Base-by-base conservation (phyloP, 2,113 vertebrate genomes). In the Motacilla alba region DNA sequence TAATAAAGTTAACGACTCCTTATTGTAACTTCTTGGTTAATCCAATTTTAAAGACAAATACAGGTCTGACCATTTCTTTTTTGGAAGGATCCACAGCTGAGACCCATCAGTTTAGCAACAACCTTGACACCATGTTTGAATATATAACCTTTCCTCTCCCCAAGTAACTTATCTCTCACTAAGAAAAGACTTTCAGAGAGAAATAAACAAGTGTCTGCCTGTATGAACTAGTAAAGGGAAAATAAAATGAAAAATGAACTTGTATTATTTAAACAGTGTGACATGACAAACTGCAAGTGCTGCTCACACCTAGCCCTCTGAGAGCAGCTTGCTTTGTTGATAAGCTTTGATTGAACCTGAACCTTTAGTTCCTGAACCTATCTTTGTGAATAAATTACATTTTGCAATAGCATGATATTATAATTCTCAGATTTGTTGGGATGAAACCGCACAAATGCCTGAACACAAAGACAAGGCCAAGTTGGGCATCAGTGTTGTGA, bases 261-360 rank as follows among this genome's bases (percentile, higher is more conserved):
- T 52, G 39, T 89, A 91, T 92, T 87, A 67, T 91, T 85, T 94
- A 97, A 96, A 93, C 90, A 92, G 56, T 91, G 78, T 75, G 90
- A 88, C 77, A 82, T 90, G 93, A 84, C 53, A 88, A 94, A 95
- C 87, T 70, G 77, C 81, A 19, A 91, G 87, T 10, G 35, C 66
- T 60, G 43, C 49, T 60, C 81, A 94, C 73, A 56, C 68, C 56
- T 91, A 79, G 75, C 76, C 67, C 69, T 47, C 63, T 6, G 46
- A 76, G 90, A 87, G 90, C 95, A 94, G 92, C 83, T 77, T 73
- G 9, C 89, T 82, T 83, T 94, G 83, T 52, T 89, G 95, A 92
- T 96, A 56, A 94, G 58, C 66, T 31, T 50, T 56, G 62, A 28
- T 21, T 58, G 80, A 89, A 87, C 89, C 46, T 66, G 79, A 87